phyloP scores from a whole-genome alignment of 2,797 vertebrate species.

The Fundulus diaphanus region DNA sequence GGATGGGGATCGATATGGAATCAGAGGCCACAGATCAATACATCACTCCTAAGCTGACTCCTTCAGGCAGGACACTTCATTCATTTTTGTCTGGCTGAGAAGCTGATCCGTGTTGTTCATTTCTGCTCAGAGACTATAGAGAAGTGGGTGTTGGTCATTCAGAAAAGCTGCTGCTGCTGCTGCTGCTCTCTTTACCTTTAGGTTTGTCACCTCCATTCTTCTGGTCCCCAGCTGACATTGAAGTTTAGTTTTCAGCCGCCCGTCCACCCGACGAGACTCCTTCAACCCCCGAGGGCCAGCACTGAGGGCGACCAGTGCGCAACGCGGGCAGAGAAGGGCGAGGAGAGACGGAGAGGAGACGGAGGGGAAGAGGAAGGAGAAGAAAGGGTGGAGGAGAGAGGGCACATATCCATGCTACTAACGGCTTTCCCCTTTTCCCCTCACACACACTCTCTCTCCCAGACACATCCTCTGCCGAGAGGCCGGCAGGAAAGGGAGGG shows the following conservation, averaged over 20 bases:
- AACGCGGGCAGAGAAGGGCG: conserved; percentile 33
- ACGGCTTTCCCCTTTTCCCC: conserved; percentile 59
- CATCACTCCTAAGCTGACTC: neutral
- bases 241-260: conserved; percentile 67
- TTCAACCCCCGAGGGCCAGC: conserved; percentile 60
- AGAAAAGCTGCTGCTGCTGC: conserved; percentile 18
- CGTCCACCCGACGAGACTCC: conserved; percentile 49
- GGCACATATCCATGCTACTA: conserved; percentile 72
- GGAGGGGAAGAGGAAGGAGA: conserved; percentile 27
- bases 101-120: conserved; percentile 10
- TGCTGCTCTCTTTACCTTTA: conserved; percentile 71
- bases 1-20: conserved; percentile 5
- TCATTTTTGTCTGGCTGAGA: conserved; percentile 27
- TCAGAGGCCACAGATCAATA: conserved; percentile 1
- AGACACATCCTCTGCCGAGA: conserved; percentile 81
- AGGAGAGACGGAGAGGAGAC: conserved; percentile 29
- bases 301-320: conserved; percentile 35
- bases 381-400: conserved; percentile 59
- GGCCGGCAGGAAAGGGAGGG: conserved; percentile 80
- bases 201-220: conserved; percentile 71
- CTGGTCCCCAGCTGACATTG: conserved; percentile 80
- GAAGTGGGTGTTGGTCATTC: conserved; percentile 52
- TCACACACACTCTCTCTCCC: conserved; percentile 56
- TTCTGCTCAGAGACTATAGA: conserved; percentile 15
- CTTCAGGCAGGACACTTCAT: conserved; percentile 19